Conservation (phyloP, 2,888 invertebrate genomes). For the Schrankia costaestrigalis region DNA sequence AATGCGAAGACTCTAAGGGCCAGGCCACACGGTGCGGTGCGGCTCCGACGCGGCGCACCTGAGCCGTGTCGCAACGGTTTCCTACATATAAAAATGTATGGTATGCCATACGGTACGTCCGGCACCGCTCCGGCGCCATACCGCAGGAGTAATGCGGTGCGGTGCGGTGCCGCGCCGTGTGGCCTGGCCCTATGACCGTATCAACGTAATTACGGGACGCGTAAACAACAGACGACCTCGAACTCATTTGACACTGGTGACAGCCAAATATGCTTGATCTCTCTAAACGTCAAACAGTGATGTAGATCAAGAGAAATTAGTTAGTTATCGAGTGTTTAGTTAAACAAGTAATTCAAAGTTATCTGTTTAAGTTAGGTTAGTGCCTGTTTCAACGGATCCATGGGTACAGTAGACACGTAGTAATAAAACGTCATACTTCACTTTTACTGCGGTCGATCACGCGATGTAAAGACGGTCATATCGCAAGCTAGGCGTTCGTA, state of each 20-base stretch:
- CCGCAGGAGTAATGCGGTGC: no score
- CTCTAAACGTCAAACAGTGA: conserved; percentile 23
- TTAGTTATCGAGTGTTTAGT: conserved; percentile 19
- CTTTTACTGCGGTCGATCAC: conserved; percentile 54
- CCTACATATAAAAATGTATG: no score
- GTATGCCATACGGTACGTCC: no score
- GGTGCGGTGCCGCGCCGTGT: no score
- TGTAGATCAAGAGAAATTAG: conserved; percentile 20
- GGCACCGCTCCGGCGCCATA: no score
- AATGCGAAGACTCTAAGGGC: conserved; percentile 34
- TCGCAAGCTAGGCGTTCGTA: conserved; percentile 26
- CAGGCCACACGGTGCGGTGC: no score
- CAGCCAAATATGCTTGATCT: conserved; percentile 45
- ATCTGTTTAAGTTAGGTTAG: conserved; percentile 21
- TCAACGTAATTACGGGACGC: conserved; percentile 48
- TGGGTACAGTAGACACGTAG: conserved; percentile 12
- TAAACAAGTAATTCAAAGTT: conserved; percentile 15
- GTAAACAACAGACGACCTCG: conserved; percentile 65
- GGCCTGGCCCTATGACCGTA: no score
- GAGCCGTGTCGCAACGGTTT: no score
- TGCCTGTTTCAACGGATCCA: conserved; percentile 1
- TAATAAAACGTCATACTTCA: conserved; percentile 49
- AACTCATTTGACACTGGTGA: conserved; percentile 54
- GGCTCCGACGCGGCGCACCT: no score
- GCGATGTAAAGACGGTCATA: conserved; percentile 43